These are phyloP conservation scores for Pteria penguin DNA, from an alignment of 2,888 invertebrate genomes.

Conservation along the genomic window DNA sequence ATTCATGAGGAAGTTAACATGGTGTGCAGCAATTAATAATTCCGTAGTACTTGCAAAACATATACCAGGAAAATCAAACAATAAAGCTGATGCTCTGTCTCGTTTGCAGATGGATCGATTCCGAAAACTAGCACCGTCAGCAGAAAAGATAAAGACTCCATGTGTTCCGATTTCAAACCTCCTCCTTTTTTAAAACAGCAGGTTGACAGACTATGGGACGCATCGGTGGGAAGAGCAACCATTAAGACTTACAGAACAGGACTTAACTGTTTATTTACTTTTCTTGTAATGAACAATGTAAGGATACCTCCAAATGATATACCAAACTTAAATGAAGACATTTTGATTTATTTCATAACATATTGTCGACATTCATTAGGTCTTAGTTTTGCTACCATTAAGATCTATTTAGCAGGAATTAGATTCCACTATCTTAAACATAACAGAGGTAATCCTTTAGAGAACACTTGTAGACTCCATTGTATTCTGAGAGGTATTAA, in stretches of 20 bases:
- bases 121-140: constrained; percentile 11
- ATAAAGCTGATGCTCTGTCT: constrained; percentile 32
- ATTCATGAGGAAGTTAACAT: constrained; percentile 28
- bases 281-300: constrained; percentile 3
- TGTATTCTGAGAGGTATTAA: constrained; percentile 1
- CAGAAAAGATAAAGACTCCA: background rate
- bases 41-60: constrained; percentile 23
- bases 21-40: constrained; percentile 17
- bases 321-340: constrained; percentile 3
- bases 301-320: background rate
- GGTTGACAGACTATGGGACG: background rate
- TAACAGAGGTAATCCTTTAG: background rate
- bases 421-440: background rate
- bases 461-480: background rate
- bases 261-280: constrained; percentile 11
- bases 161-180: constrained; percentile 18
- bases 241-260: constrained; percentile 2
- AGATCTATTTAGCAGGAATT: constrained; percentile 3
- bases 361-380: background rate
- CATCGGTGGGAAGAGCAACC: background rate
- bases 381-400: background rate
- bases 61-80: constrained; percentile 26
- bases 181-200: background rate
- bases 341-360: constrained; percentile 9
- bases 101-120: constrained; percentile 38